A percentile compares a stretch with the other conserved stretches of the same genome.
phyloP scores from a whole-genome alignment of 2,113 vertebrate genomes.

The Symphodus melops region DNA sequence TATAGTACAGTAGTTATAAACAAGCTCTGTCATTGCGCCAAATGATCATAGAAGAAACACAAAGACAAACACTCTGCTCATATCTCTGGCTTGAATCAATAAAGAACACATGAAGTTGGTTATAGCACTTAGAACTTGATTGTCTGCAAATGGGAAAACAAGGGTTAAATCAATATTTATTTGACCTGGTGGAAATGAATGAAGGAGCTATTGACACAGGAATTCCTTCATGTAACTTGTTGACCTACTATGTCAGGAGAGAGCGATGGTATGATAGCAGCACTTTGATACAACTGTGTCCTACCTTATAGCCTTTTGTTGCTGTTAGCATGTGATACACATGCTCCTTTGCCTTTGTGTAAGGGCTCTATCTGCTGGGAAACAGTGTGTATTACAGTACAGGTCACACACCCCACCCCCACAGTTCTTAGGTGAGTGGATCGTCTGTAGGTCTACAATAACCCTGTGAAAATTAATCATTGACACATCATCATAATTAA shows the following conservation, averaged over 20 bases:
- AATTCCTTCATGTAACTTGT: not conserved
- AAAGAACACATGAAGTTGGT: not conserved
- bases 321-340: not conserved
- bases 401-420: too few relatives aligned
- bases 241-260: not conserved
- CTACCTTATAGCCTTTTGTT: too few relatives aligned
- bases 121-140: not conserved
- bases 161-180: not conserved
- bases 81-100: not conserved
- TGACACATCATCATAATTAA: too few relatives aligned
- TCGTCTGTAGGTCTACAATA: too few relatives aligned
- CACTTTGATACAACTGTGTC: not conserved
- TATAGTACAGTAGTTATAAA: too few relatives aligned
- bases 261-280: not conserved
- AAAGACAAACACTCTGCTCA: too few relatives aligned
- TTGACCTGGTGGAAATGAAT: not conserved
- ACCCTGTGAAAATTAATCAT: not conserved
- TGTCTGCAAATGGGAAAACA: not conserved
- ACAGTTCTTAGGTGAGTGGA: not conserved
- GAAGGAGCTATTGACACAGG: not conserved
- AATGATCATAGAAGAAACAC: not conserved
- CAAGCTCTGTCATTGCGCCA: not conserved
- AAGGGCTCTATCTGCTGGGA: constrained; percentile 67
- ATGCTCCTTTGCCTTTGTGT: not conserved
- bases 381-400: constrained; percentile 25